Base-by-base conservation (phyloP, 2,113 vertebrate species). In the Eupsittula cactorum region DNA sequence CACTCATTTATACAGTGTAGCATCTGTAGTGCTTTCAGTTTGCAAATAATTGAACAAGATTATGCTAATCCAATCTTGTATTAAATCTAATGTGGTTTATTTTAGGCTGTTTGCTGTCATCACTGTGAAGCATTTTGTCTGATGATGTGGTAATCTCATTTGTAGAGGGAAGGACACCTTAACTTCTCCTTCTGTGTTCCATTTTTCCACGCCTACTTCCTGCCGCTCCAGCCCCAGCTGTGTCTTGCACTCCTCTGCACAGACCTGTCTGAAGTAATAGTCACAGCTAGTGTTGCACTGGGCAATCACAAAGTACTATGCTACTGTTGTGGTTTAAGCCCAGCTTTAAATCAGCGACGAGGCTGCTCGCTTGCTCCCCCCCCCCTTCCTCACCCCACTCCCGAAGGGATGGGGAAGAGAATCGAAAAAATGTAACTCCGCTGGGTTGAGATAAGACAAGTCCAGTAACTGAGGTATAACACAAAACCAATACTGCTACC, bases 191-290 rank as follows among this genome's bases (percentile, higher is more conserved):
- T 47, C 41, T 17, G 1, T 37, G 20, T 74, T 73, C 42, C 17
- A 15, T 52, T 87, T 82, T 86, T 33, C 16, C 37, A 10, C 64
- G 59, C 5, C 13, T n/a, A 5, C 24, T 46, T 2, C 24, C 24
- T 39, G 8, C 11, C 2, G 1, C 16, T 62, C 10, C 16, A 73
- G 42, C 24, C 15, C 15, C 50, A 57, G 20, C 29, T 64, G 0
- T 50, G 47, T 7, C 21, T 90, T 29, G 39, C 46, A 3, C 23
- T 16, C 16, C 24, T 86, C 27, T 7, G 0, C 0, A 0, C 2
- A 3, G 31, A 47, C 11, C 9, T 59, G 10, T 55, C 20, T 55
- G 27, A 29, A 47, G 28, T 12, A 19, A 7, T 20, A 46, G 33
- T 39, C 70, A 65, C 20, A 60, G 14, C 1, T 27, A 20, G 29